Evolutionary conservation across 2,113 vertebrate genomes (phyloP), one percentile per base, ranked within the genome.

Genomic region (Benitochromis conjunctus): DNA sequence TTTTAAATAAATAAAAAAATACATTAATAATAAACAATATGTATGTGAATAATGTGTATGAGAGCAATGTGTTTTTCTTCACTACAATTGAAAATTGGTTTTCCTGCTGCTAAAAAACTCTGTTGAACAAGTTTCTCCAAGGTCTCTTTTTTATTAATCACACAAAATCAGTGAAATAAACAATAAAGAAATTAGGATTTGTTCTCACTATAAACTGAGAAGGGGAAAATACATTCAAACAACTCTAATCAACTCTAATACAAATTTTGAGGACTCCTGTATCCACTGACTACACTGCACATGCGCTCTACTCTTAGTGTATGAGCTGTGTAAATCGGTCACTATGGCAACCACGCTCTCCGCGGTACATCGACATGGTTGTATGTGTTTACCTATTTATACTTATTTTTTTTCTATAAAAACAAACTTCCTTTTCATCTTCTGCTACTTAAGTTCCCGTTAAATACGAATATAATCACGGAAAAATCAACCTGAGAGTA

Each of bases 271-370:
- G 9, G 2, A n/a, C 53, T 1, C 69, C 69, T 74, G 69, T 16
- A 7, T 12, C 69, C 43, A 48, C 24, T 10, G 3, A 31, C 43
- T 51, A 29, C 43, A 48, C 19, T 76, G 26, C 16, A 51, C 43
- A 29, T 29, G 14, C 24, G 41, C 43, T 76, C 16, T 26, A 18
- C 43, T 2, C 69, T 48, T 9, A 31, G 69, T 58, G 54, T 43
- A 10, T 79, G 78, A 21, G 36, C 54, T 69, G 78, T 26, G 64
- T 77, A 7, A 41, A 64, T 1, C 1, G n/a, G 93, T 95, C 90
- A 80, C 94, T 83, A 91, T 88, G 79, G 71, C 51, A 93, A 94
- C 94, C 86, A 36, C 34, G 29, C 74, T 41, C 26, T 71, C 31
- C 46, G 26, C 16, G 9, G 3, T 19, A 77, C 12, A 12, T 58